phyloP scores from a whole-genome alignment of 2,888 invertebrate species.

The Standfussiana lucernea region DNA sequence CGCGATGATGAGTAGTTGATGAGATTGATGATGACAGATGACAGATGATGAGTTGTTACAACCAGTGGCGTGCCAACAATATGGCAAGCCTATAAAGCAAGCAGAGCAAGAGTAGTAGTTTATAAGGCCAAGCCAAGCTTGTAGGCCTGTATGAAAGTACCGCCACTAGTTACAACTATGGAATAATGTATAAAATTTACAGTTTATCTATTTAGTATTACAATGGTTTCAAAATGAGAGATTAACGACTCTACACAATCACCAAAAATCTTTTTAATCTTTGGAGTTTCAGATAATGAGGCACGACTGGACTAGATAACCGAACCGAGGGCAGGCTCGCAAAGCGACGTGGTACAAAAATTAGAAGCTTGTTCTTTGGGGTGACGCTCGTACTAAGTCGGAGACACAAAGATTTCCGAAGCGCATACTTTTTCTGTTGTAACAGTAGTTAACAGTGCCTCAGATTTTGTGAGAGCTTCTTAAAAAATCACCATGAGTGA shows the following conservation, averaged over 20 bases:
- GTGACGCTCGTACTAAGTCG: not conserved
- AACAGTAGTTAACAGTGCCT: not conserved
- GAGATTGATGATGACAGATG: no score
- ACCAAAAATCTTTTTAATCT: not conserved
- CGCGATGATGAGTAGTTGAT: not conserved
- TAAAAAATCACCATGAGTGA: not conserved
- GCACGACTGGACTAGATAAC: not conserved
- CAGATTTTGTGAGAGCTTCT: not conserved
- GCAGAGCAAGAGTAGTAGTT: no score
- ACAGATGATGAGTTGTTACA: no score
- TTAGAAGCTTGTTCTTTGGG: not conserved
- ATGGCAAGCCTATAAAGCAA: no score
- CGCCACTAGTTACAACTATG: no score
- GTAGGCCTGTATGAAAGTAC: no score
- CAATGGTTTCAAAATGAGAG: not conserved
- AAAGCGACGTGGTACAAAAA: not conserved
- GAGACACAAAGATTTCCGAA: not conserved
- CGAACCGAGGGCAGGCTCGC: not conserved
- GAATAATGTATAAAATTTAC: no score
- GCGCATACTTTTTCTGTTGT: not conserved
- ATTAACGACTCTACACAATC: not conserved
- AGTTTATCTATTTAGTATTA: not conserved
- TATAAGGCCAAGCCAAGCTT: no score
- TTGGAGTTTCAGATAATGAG: not conserved
- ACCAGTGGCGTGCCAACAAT: no score